These are phyloP conservation scores for Eulacestoma nigropectus DNA, from an alignment of 2,113 vertebrate species.

Conservation along the genomic window DNA sequence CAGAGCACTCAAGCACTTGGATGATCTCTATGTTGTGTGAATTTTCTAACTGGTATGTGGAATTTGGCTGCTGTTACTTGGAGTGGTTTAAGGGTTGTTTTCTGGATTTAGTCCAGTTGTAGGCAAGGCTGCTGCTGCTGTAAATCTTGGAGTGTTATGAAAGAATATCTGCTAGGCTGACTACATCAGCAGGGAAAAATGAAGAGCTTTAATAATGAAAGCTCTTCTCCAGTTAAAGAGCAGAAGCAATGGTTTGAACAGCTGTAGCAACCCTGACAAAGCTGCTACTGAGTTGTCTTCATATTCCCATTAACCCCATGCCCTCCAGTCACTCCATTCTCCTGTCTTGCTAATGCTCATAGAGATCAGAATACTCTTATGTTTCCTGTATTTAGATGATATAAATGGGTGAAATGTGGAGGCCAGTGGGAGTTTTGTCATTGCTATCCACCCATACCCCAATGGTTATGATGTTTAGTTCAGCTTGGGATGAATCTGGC, in stretches of 20 bases:
- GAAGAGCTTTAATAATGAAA: background rate
- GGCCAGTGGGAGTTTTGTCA: background rate
- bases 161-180: background rate
- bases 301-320: background rate
- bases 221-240: background rate
- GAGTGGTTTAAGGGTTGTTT: background rate
- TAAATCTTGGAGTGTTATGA: slow-evolving; percentile 4
- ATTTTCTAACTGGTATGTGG: slow-evolving; percentile 29
- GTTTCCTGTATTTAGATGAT: background rate
- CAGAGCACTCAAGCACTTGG: background rate
- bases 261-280: background rate
- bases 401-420: background rate
- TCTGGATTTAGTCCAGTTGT: slow-evolving; percentile 20
- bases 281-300: background rate
- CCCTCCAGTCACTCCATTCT: background rate
- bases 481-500: background rate
- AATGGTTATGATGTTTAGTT: background rate
- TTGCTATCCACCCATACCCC: background rate
- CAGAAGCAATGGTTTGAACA: background rate
- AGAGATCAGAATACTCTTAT: background rate
- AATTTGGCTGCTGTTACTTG: background rate
- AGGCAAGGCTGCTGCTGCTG: background rate
- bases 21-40: slow-evolving; percentile 1
- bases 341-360: background rate
- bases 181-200: background rate